Percentiles rank a stretch among this genome's conserved stretches.
Conservation (phyloP, 2,888 invertebrate species). For the Cataglyphis rosenhaueri region DNA sequence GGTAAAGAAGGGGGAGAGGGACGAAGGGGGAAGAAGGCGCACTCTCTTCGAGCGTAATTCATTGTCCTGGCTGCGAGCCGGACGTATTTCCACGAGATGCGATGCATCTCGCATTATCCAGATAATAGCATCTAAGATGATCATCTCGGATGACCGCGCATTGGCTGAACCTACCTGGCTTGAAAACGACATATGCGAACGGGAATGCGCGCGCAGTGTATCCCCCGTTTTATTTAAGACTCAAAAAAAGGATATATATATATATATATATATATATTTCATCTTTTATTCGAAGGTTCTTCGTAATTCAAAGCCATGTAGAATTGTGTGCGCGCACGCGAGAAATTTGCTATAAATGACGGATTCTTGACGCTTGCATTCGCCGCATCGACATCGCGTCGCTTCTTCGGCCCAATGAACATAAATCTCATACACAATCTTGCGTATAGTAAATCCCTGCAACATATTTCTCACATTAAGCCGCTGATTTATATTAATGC, state of each 20-base stretch:
- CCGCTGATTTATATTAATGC: slow-evolving; percentile 24
- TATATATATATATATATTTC: slow-evolving; percentile 69
- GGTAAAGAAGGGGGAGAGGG: not conserved
- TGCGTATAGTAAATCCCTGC: slow-evolving; percentile 24
- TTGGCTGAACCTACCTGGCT: slow-evolving; percentile 72
- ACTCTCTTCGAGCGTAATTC: slow-evolving; percentile 74
- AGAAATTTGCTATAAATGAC: slow-evolving; percentile 46
- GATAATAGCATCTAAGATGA: slow-evolving; percentile 80
- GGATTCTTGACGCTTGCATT: slow-evolving; percentile 44
- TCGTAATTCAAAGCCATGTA: slow-evolving; percentile 70
- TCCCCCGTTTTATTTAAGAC: slow-evolving; percentile 74
- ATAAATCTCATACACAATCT: slow-evolving; percentile 34
- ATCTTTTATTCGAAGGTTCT: slow-evolving; percentile 73
- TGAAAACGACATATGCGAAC: slow-evolving; percentile 68
- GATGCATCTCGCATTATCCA: slow-evolving; percentile 74
- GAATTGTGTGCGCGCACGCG: slow-evolving; percentile 11
- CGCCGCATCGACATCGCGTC: slow-evolving; percentile 9
- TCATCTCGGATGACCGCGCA: slow-evolving; percentile 77
- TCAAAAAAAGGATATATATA: slow-evolving; percentile 74
- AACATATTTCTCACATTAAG: slow-evolving; percentile 23
- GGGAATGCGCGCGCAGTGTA: slow-evolving; percentile 43
- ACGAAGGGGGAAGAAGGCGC: slow-evolving; percentile 58
- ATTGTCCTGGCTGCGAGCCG: slow-evolving; percentile 72
- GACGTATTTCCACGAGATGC: slow-evolving; percentile 69
- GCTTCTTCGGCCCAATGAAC: slow-evolving; percentile 24